Evolutionary conservation across 1,140 invertebrate genomes (phyloP), one percentile per base, ranked within the genome.

Genomic region (Ptiloglossa arizonensis): DNA sequence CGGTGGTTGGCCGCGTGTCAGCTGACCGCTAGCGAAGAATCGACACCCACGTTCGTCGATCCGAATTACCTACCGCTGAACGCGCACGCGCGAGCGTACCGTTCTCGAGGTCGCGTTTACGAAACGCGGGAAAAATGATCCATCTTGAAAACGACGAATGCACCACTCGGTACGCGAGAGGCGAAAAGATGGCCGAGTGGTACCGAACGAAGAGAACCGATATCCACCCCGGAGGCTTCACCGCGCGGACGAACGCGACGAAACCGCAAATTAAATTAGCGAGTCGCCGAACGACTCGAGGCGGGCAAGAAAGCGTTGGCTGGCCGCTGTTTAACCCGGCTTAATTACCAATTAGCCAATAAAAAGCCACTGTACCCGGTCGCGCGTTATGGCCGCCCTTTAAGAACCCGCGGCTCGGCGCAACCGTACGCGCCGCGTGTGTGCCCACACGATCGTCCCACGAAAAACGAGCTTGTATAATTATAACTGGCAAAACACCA

Each of bases 341-440:
- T 91, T 91, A 90, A 90, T 91, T 91, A 91, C 89, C 89, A 91
- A 91, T 91, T 90, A 91, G 89, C 85, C 85, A 90, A 91, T 90
- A 90, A 90, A 90, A 90, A 90, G 85, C 85, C 72, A 79, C 81
- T 85, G 87, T 83, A 86, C 81, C 78, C 73, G 77, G 82, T 86
- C 69, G 82, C 71, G 82, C 80, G 62, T 89, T 89, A 88, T 83
- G 85, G 80, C 77, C 72, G 67, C 54, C 78, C 80, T 70, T 80
- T 83, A 87, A 84, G 80, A 80, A 86, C 66, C 32, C 32, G 70
- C 54, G 54, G 52, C 70, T 71, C 64, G 57, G 48, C 27, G 54
- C 17, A 22, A 73, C 44, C 63, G 71, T 78, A 78, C 62, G 62
- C 68, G 22, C 35, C 2, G n/a, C 50, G 19, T 46, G 60, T 78